Evolutionary conservation across 2,113 vertebrate species (phyloP), one percentile per base, ranked within the genome.

Genomic region (Pipa parva): DNA sequence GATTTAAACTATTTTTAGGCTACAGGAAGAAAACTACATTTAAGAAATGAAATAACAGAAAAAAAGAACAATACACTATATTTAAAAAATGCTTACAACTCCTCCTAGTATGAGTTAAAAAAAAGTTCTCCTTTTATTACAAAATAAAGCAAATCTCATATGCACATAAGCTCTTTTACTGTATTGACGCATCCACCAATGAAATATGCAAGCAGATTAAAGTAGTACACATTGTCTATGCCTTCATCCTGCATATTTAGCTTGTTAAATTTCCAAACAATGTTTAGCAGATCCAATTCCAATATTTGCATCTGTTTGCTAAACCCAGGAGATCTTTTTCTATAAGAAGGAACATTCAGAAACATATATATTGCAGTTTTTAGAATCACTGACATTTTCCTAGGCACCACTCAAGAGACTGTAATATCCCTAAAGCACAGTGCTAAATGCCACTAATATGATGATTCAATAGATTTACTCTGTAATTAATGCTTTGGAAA

Each of bases 221-320:
- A 24, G 5, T n/a, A 36, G 36, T 37, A 63, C 59, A 33, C 15
- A 31, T 52, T 36, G 50, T 13, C 18, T 52, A 49, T 22, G 27
- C 22, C 36, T 45, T 22, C 33, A 64, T 42, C 50, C 63, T 68
- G 20, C 12, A 59, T 26, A 42, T 52, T 42, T 18, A 39, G 56
- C 31, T 52, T 18, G 52, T 68, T 59, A 51, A 37, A 59, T 11
- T 49, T 46, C 21, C 36, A 68, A 59, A 46, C 31, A 42, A 52
- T 58, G 27, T 68, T 48, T 18, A 26, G 22, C 4, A 13, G 29
- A 25, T 68, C 46, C 37, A 68, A 68, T 51, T 60, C 29, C 46
- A 68, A 68, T 68, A 68, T 68, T 68, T 68, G 65, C 65, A 68
- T 68, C 56, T 68, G 65, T 68, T 68, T 12, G n/a, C 15, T 60